Percentiles rank a stretch among this genome's conserved stretches.
Evolutionary conservation across 2,113 vertebrate species (phyloP).

Genomic region (Chaenocephalus aceratus): DNA sequence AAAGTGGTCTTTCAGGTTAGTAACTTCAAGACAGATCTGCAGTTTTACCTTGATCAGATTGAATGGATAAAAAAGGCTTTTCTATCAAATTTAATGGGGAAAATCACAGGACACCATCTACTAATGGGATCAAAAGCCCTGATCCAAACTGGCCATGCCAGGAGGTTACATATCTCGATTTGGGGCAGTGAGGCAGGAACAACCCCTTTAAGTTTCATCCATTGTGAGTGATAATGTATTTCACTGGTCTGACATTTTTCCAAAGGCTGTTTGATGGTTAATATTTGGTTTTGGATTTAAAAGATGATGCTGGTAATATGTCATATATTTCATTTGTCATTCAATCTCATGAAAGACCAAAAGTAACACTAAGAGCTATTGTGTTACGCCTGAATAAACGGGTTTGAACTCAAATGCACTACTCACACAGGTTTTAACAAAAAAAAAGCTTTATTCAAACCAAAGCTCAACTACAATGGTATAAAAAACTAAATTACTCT

Average conservation of each 20-base stretch:
- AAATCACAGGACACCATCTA: constrained; percentile 17
- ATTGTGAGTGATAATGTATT: neutral
- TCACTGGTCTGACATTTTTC: neutral
- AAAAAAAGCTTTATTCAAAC: no score
- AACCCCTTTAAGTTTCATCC: no score
- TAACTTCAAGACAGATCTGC: neutral
- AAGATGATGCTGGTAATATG: neutral
- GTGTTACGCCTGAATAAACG: no score
- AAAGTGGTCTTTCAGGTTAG: neutral
- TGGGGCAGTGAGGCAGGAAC: neutral
- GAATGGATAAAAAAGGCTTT: constrained; percentile 17
- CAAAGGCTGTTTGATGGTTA: neutral
- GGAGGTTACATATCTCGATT: constrained; percentile 7
- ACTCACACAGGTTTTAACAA: no score
- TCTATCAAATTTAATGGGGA: constrained; percentile 15
- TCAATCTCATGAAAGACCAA: neutral
- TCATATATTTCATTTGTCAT: neutral
- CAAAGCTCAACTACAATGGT: no score
- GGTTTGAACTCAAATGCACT: no score
- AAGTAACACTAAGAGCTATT: neutral
- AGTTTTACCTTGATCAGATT: constrained; percentile 6
- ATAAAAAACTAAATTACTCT: no score
- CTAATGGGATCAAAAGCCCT: constrained; percentile 23
- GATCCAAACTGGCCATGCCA: constrained; percentile 33
- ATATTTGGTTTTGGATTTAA: neutral